phyloP scores from a whole-genome alignment of 2,797 vertebrate genomes.

The Gymnoscopelus microlampas region DNA sequence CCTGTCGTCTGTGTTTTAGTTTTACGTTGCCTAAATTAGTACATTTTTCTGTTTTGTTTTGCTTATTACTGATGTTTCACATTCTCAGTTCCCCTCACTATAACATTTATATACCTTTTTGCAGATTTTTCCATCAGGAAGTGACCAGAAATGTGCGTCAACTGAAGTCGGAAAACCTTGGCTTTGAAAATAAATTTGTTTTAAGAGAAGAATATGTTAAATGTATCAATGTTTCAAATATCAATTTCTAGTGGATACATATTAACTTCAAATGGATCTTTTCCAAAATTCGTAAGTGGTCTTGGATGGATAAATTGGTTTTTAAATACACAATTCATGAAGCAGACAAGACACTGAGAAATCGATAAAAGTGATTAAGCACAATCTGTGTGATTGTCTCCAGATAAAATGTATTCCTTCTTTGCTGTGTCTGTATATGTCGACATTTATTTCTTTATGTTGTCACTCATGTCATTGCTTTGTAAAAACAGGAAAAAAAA shows the following conservation, averaged over 20 bases:
- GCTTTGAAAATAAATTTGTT: conserved; percentile 68
- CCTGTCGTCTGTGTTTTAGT: conserved; percentile 75
- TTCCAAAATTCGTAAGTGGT: conserved; percentile 48
- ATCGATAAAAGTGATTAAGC: conserved; percentile 61
- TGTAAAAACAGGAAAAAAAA: conserved; percentile 66
- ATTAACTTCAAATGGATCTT: conserved; percentile 51
- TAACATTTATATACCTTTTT: conserved; percentile 61
- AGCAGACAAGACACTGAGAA: conserved; percentile 45
- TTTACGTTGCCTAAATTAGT: conserved; percentile 94
- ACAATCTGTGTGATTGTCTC: conserved; percentile 71
- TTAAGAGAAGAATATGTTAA: conserved; percentile 60
- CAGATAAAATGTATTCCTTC: conserved; percentile 40
- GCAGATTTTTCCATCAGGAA: conserved; percentile 63
- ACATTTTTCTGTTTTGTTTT: conserved; percentile 50
- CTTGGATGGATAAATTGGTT: conserved; percentile 46
- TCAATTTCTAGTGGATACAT: conserved; percentile 46
- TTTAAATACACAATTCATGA: conserved; percentile 18
- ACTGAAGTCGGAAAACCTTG: conserved; percentile 66
- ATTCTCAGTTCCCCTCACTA: conserved; percentile 55
- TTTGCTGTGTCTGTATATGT: conserved; percentile 62
- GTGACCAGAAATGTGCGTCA: conserved; percentile 63
- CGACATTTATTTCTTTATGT: conserved; percentile 52
- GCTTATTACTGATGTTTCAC: conserved; percentile 40
- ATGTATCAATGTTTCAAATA: conserved; percentile 57
- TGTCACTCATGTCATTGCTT: conserved; percentile 54